Evolutionary conservation across 2,113 vertebrate species (phyloP).

Genomic region (Pomatorhinus ruficollis): DNA sequence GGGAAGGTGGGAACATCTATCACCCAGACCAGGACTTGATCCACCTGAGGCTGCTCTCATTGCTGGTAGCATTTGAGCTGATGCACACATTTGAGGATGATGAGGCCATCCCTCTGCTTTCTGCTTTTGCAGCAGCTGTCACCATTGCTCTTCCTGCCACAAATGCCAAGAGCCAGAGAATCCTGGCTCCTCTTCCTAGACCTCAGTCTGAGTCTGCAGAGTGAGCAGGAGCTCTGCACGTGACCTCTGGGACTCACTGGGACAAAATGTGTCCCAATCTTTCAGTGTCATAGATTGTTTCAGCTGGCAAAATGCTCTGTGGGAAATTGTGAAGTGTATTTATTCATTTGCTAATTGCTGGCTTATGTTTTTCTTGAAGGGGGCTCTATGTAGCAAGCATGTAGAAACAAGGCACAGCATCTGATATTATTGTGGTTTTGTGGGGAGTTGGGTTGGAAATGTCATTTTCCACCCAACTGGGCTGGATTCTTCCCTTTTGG

Average conservation of each 20-base stretch:
- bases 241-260: neutral
- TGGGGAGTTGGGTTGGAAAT: neutral
- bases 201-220: neutral
- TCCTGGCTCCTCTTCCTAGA: neutral
- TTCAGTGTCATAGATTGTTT: neutral
- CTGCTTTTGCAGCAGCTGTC: neutral
- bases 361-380: neutral
- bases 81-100: neutral
- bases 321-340: neutral
- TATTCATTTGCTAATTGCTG: neutral
- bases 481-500: neutral
- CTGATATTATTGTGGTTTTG: neutral
- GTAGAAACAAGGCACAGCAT: neutral
- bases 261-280: neutral
- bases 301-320: neutral
- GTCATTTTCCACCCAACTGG: neutral
- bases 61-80: neutral
- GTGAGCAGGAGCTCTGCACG: neutral
- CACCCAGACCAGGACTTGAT: neutral
- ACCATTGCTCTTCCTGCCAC: neutral
- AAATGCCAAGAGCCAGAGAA: neutral
- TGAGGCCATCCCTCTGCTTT: neutral
- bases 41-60: neutral
- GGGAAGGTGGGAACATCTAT: neutral
- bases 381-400: neutral